Conservation (phyloP, 1,140 invertebrate species). For the Psilanteris sp. region DNA sequence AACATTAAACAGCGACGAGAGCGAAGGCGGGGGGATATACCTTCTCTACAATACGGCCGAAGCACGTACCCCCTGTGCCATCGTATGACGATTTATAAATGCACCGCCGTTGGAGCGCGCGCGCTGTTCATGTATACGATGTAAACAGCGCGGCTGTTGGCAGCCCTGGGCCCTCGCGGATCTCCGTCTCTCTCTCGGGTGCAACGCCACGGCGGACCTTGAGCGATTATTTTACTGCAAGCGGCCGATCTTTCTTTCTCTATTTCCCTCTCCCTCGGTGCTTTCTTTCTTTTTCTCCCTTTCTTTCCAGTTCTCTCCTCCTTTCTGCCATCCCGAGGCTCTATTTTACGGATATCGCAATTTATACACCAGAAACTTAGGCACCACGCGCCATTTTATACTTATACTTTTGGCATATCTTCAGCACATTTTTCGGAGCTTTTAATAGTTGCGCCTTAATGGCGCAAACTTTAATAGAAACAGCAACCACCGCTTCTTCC, state of each 20-base stretch:
- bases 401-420: constrained; percentile 47
- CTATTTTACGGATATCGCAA: constrained; percentile 60
- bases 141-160: constrained; percentile 74
- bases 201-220: constrained; percentile 78
- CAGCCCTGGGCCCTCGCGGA: constrained; percentile 65
- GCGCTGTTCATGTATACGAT: constrained; percentile 59
- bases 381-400: constrained; percentile 44
- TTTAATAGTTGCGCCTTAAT: constrained; percentile 53
- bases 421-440: constrained; percentile 43
- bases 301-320: constrained; percentile 26
- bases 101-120: constrained; percentile 3
- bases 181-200: constrained; percentile 64
- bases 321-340: constrained; percentile 30
- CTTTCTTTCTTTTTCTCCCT: constrained; percentile 40
- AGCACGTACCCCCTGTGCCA: constrained; percentile 38
- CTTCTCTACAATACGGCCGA: constrained; percentile 25
- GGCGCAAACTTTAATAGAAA: constrained; percentile 49
- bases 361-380: constrained; percentile 51
- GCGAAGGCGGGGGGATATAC: constrained; percentile 23
- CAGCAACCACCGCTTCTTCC: constrained; percentile 3
- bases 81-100: constrained; percentile 52
- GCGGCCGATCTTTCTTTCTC: constrained; percentile 58
- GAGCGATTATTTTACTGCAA: constrained; percentile 79
- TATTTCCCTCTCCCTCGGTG: constrained; percentile 25
- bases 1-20: constrained; percentile 46